Evolutionary conservation across 1,140 invertebrate species (phyloP).

Genomic region (Bombyx mori): DNA sequence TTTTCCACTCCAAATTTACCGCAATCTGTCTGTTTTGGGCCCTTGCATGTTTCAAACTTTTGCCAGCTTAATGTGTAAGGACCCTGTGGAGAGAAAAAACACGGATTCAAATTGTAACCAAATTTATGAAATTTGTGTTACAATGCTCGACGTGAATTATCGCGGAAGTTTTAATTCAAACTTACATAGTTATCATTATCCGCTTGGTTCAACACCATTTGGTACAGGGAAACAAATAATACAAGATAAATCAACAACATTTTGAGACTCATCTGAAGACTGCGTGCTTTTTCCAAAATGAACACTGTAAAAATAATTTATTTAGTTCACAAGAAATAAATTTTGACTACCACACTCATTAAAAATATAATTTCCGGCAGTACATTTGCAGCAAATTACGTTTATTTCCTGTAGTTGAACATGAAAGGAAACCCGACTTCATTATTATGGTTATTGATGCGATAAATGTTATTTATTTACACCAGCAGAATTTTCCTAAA

Average conservation of each 20-base stretch:
- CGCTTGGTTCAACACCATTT: constrained; percentile 4
- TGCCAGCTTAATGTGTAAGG: constrained; percentile 32
- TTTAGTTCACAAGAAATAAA: not conserved
- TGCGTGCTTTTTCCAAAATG: not conserved
- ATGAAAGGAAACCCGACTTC: constrained; percentile 3
- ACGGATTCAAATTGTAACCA: not conserved
- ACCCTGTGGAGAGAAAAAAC: constrained; percentile 24
- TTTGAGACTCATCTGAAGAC: not conserved
- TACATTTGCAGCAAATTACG: constrained; percentile 5
- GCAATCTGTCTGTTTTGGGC: constrained; percentile 39
- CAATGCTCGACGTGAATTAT: not conserved
- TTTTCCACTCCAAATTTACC: constrained; percentile 29
- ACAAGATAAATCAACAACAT: not conserved
- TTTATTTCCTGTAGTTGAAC: constrained; percentile 5
- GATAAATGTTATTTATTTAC: constrained; percentile 7
- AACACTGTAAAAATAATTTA: not conserved
- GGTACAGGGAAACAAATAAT: not conserved
- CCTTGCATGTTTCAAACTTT: constrained; percentile 44
- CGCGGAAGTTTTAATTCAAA: constrained; percentile 1
- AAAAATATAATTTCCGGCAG: constrained; percentile 23
- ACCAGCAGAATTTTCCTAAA: not conserved
- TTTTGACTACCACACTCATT: constrained; percentile 4
- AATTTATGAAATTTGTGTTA: not conserved
- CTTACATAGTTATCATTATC: constrained; percentile 19
- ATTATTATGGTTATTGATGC: constrained; percentile 10